phyloP scores from a whole-genome alignment of 2,888 invertebrate species.

The Sphaerophoria rueppellii region DNA sequence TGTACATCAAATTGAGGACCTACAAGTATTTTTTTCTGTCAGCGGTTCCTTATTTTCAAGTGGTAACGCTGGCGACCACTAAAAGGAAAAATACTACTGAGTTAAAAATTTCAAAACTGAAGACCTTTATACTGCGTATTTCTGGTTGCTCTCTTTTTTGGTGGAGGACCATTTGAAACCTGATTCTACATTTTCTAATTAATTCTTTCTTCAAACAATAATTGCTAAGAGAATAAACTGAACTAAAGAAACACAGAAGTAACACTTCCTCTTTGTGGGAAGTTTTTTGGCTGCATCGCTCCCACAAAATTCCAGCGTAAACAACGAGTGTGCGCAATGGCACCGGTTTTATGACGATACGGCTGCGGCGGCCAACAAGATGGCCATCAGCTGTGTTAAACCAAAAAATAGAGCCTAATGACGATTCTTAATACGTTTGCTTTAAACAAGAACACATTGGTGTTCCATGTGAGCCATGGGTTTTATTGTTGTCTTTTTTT shows the following conservation, averaged over 20 bases:
- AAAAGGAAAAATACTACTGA: no score
- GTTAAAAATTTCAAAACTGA: no score
- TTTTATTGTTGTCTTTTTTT: constrained; percentile 42
- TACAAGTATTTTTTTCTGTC: no score
- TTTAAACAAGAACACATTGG: constrained; percentile 62
- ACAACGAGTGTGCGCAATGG: constrained; percentile 1
- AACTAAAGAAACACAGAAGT: constrained; percentile 46
- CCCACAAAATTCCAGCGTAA: constrained; percentile 13
- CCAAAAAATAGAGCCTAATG: constrained; percentile 41
- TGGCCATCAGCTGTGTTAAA: constrained; percentile 42
- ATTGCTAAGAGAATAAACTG: background rate
- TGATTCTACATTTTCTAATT: no score
- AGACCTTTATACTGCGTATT: no score
- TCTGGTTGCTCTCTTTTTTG: no score
- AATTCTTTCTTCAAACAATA: background rate
- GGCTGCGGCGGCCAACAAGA: constrained; percentile 9
- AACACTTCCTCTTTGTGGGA: constrained; percentile 30
- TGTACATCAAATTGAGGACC: no score
- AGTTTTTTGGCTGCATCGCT: constrained; percentile 19
- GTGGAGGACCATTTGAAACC: no score
- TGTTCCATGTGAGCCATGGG: constrained; percentile 3
- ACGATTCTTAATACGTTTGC: constrained; percentile 65
- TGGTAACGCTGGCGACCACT: no score
- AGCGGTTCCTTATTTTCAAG: no score
- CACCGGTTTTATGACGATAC: constrained; percentile 55